Percentiles rank a stretch among this genome's conserved stretches.
phyloP scores from a whole-genome alignment of 1,140 invertebrate genomes.

The Aphis craccivora region DNA sequence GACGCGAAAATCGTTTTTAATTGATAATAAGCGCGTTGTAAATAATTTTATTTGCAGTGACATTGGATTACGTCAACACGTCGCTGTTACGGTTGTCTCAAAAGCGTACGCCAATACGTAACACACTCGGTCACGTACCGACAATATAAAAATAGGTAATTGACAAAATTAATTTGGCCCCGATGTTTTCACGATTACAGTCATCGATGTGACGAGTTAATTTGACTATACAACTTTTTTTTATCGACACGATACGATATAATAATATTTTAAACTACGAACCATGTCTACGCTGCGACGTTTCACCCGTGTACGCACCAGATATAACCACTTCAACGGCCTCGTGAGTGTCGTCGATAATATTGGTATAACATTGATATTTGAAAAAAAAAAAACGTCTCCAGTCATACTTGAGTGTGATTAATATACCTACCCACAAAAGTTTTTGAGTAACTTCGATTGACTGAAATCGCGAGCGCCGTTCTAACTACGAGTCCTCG shows the following conservation, averaged over 20 bases:
- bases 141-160: not conserved
- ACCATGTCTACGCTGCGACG: not conserved
- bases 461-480: not conserved
- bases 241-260: not conserved
- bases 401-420: no score
- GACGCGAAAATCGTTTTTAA: constrained; percentile 34
- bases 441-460: no score
- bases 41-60: not conserved
- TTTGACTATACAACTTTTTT: constrained; percentile 22
- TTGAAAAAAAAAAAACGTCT: no score
- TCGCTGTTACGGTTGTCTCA: not conserved
- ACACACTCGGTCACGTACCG: not conserved
- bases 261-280: not conserved
- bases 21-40: constrained; percentile 16
- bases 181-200: constrained; percentile 5
- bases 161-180: not conserved
- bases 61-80: constrained; percentile 27
- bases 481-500: no score
- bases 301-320: not conserved
- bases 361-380: no score
- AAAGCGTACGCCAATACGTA: not conserved
- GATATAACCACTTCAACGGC: not conserved
- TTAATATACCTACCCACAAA: no score
- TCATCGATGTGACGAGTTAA: not conserved
- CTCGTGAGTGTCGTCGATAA: not conserved